Base-by-base conservation (phyloP, 2,797 vertebrate genomes). In the Fistularia commersonii region DNA sequence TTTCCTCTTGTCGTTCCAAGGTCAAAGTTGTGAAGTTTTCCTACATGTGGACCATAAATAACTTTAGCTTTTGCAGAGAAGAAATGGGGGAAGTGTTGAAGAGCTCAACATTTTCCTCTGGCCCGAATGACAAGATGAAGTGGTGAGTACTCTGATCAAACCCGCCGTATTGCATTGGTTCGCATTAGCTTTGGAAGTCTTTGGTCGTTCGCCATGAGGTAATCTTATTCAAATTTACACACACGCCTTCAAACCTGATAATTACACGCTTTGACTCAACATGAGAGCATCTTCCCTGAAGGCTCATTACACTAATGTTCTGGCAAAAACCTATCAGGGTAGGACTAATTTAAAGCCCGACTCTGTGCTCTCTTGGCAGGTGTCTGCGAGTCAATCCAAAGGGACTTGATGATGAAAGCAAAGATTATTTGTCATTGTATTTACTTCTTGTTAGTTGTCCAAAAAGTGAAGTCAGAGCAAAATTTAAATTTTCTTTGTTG, bases 11-110 rank as follows among this genome's bases (percentile, higher is more conserved):
- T 67, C 45, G 76, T 77, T 69, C 72, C 72, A 79, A 98, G 96
- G 95, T 99, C 78, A 99, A 98, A 90, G 95, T 99, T 69, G 95
- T 99, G 79, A 98, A 98, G 83, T 98, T 98, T 92, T 99, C 96
- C 65, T 98, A 98, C 84, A 98, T 99, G 96, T 99, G 97, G 97
- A 99, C 95, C 90, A 99, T 99, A 90, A 99, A 95, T 90, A 99
- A 98, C 90, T 99, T 99, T 88, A 99, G 96, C 85, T 99, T 99
- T 89, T 98, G 97, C 84, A 87, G 96, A 82, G 96, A 99, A 87
- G 97, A 99, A 92, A 99, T 98, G 94, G 97, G 97, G 45, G 97
- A 99, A 87, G 95, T 98, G 61, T 88, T 99, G 88, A 98, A 98
- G 88, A 99, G 97, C 83, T 99, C 97, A 49, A 97, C 95, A 23